Evolutionary conservation across 2,113 vertebrate genomes (phyloP).

Genomic region (Menidia beryllina): DNA sequence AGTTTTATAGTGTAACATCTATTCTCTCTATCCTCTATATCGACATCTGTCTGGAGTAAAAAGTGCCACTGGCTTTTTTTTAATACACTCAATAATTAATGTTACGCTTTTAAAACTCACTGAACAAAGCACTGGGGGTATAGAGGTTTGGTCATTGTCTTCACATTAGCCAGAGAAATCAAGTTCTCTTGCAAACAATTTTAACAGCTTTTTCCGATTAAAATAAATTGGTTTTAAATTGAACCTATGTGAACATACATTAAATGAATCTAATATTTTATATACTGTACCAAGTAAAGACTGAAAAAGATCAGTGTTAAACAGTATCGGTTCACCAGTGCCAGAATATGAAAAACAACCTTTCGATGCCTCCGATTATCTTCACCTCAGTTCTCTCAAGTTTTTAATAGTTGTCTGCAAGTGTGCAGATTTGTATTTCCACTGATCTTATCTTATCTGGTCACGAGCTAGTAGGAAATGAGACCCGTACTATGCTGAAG

Average conservation of each 20-base stretch:
- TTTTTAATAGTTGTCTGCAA: background rate
- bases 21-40: slow-evolving; percentile 72
- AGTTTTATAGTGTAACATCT: slow-evolving; percentile 75
- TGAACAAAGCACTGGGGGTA: slow-evolving; percentile 40
- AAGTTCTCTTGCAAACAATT: slow-evolving; percentile 40
- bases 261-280: too few relatives aligned
- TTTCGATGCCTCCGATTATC: slow-evolving; percentile 11
- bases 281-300: too few relatives aligned
- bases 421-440: background rate
- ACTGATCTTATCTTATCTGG: slow-evolving; percentile 38
- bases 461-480: slow-evolving; percentile 33
- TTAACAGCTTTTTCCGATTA: slow-evolving; percentile 26
- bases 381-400: background rate
- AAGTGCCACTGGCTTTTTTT: slow-evolving; percentile 62
- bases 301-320: background rate
- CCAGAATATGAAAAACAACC: background rate
- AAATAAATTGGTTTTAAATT: background rate
- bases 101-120: slow-evolving; percentile 59
- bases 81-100: slow-evolving; percentile 70
- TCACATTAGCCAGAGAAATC: slow-evolving; percentile 24
- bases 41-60: slow-evolving; percentile 71
- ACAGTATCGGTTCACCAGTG: background rate
- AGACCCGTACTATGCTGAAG: slow-evolving; percentile 44
- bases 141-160: slow-evolving; percentile 57
- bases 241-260: too few relatives aligned